Conservation (phyloP, 2,113 vertebrate species). For the Ophthalmolycus amberensis region DNA sequence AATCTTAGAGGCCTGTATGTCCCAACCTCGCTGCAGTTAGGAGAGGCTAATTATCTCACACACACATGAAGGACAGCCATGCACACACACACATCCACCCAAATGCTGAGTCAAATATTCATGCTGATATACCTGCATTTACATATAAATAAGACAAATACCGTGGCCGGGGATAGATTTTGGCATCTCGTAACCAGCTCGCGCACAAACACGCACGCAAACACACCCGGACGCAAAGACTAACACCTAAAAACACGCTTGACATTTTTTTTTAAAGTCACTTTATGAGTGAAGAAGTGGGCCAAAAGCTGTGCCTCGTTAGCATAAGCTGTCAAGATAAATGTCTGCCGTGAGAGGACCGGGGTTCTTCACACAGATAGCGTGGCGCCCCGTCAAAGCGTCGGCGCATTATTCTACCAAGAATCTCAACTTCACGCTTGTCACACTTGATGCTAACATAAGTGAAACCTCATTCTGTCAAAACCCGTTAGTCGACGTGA, state of each 20-base stretch:
- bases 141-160: constrained; percentile 69
- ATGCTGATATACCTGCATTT: constrained; percentile 44
- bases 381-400: constrained; percentile 41
- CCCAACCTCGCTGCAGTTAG: constrained; percentile 46
- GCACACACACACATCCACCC: constrained; percentile 12
- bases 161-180: constrained; percentile 31
- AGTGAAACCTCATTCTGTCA: constrained; percentile 80
- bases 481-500: constrained; percentile 56
- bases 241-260: constrained; percentile 8
- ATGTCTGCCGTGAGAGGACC: constrained; percentile 47
- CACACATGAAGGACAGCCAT: constrained; percentile 46
- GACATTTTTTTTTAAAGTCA: constrained; percentile 20
- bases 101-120: constrained; percentile 48
- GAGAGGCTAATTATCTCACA: constrained; percentile 64
- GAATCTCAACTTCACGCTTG: constrained; percentile 57
- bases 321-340: constrained; percentile 63
- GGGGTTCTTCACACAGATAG: constrained; percentile 46
- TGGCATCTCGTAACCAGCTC: constrained; percentile 33
- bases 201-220: neutral
- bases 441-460: constrained; percentile 69
- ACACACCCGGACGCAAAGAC: constrained; percentile 1
- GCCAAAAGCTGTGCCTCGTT: constrained; percentile 57
- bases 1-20: constrained; percentile 46
- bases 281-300: constrained; percentile 38
- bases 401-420: constrained; percentile 50